Base-by-base conservation (phyloP, 2,888 invertebrate genomes). In the Polyommatus iphigenia region DNA sequence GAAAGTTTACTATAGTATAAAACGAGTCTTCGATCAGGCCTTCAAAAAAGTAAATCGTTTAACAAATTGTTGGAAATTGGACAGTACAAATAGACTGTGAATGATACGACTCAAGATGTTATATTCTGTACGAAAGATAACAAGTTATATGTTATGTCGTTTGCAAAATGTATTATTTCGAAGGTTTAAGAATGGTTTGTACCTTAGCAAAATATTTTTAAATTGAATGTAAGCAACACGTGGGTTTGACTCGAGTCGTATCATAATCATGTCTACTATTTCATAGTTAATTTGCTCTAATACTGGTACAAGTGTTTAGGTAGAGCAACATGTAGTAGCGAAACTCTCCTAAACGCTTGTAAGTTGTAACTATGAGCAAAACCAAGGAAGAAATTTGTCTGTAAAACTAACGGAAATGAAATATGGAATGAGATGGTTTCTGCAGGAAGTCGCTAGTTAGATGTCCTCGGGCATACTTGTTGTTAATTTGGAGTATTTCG, bases 401-500 rank as follows among this genome's bases (percentile, higher is more conserved):
- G 50, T 62, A 32, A n/a, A 50, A 71, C 13, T 71, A 75, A 29
- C 29, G 36, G 50, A 77, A 76, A 36, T 71, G 77, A 71, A 78
- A 50, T 59, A 67, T 77, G 77, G 57, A 77, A 77, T 71, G 77
- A 36, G 72, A 72, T 78, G 57, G 80, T 78, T 81, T 78, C 78
- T 81, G 79, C 81, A 80, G 78, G 79, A 78, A 80, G 79, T 54
- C 36, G 77, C 77, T 77, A 50, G 73, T 50, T 46, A 72, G 57
- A 72, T 57, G 77, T 77, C 77, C 41, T 7, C 32, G 54, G 82
- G 81, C 86, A 87, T 85, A 84, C 84, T 86, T 87, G 89, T 89
- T 91, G 88, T 90, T 90, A 83, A 87, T 89, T 89, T 89, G 87
- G 85, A 83, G 82, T 87, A 88, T 84, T 86, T 85, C 85, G 87